phyloP scores from a whole-genome alignment of 2,888 invertebrate species.

The Synanthedon vespiformis region DNA sequence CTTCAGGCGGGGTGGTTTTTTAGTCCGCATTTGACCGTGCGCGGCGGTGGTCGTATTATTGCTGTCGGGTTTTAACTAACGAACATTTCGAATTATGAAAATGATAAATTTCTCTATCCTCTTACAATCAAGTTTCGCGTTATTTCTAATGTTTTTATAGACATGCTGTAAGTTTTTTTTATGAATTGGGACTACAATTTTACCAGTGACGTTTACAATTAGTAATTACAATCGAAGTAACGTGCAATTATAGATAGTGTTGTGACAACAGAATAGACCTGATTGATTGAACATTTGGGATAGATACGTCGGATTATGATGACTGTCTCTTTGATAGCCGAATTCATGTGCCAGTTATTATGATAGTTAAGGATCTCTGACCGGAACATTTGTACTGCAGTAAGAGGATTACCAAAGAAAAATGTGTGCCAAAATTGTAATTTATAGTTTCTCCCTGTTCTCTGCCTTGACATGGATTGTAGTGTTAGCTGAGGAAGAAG shows the following conservation, averaged over 20 bases:
- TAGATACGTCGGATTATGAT: constrained; percentile 28
- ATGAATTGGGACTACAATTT: neutral
- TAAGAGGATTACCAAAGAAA: constrained; percentile 59
- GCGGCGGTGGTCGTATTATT: constrained; percentile 40
- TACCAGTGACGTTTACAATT: neutral
- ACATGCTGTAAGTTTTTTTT: neutral
- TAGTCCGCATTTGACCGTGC: constrained; percentile 63
- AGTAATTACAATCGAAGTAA: neutral
- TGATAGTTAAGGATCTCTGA: constrained; percentile 51
- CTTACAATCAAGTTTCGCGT: neutral
- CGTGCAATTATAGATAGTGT: neutral
- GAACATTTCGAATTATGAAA: constrained; percentile 58
- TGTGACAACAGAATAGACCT: neutral
- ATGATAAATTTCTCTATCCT: neutral
- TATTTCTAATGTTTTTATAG: neutral
- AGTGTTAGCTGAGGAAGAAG: constrained; percentile 73
- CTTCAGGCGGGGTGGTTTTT: constrained; percentile 63
- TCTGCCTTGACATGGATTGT: constrained; percentile 60
- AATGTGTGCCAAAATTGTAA: constrained; percentile 70
- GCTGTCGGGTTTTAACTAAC: constrained; percentile 21
- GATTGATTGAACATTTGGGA: neutral
- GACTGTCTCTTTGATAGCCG: constrained; percentile 26
- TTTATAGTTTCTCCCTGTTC: constrained; percentile 62
- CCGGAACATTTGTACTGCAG: constrained; percentile 30
- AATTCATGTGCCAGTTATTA: constrained; percentile 46